phyloP scores from a whole-genome alignment of 1,140 invertebrate genomes.

The Drepana arcuata region DNA sequence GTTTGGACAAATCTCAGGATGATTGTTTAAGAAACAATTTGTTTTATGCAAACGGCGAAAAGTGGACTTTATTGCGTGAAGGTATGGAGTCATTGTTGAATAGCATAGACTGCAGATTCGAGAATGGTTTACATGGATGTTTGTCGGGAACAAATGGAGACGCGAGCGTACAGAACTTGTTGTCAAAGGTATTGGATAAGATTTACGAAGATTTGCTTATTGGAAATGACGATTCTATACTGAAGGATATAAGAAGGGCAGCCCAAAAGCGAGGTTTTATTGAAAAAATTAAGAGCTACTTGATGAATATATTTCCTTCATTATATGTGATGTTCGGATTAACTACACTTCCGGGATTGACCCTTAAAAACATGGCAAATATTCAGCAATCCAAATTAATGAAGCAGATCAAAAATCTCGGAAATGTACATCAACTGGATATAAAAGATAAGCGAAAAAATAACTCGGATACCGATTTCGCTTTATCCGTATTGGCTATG shows the following conservation, averaged over 20 bases:
- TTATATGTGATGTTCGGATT: constrained; percentile 42
- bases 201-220: constrained; percentile 54
- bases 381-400: constrained; percentile 35
- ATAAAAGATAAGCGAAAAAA: constrained; percentile 23
- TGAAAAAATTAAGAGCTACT: constrained; percentile 46
- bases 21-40: constrained; percentile 68
- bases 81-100: constrained; percentile 48
- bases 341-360: constrained; percentile 19
- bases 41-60: constrained; percentile 62
- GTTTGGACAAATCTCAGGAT: constrained; percentile 62
- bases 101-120: constrained; percentile 26
- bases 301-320: constrained; percentile 55
- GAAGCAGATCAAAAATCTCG: constrained; percentile 30
- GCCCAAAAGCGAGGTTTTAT: constrained; percentile 30
- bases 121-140: constrained; percentile 51
- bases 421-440: constrained; percentile 21
- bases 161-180: constrained; percentile 57
- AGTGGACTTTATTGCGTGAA: constrained; percentile 48
- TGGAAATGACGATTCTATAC: constrained; percentile 30
- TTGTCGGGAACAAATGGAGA: constrained; percentile 63
- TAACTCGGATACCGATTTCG: constrained; percentile 27
- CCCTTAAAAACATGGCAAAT: constrained; percentile 21
- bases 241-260: constrained; percentile 30
- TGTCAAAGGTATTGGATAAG: constrained; percentile 56
- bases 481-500: constrained; percentile 29